These are phyloP conservation scores for Zygaena filipendulae DNA, from an alignment of 2,888 invertebrate species.

Conservation along the genomic window DNA sequence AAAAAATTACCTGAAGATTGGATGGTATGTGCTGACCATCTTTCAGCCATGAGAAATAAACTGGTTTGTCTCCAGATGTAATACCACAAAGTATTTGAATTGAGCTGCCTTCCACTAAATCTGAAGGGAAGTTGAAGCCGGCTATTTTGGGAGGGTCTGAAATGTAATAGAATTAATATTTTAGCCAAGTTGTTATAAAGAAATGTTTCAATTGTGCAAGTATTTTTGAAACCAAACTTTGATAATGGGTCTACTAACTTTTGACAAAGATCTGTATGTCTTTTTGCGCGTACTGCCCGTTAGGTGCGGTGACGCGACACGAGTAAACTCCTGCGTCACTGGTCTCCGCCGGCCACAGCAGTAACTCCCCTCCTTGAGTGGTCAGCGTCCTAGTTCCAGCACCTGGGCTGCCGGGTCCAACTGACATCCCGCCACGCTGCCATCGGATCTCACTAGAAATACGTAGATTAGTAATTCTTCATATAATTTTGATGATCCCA, in stretches of 20 bases:
- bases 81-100: constrained; percentile 86
- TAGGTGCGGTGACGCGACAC: constrained; percentile 78
- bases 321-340: constrained; percentile 83
- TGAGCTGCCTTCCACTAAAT: constrained; percentile 83
- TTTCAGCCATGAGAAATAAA: constrained; percentile 77
- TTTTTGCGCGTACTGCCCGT: constrained; percentile 79
- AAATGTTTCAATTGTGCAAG: too few species aligned
- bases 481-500: too few species aligned
- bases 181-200: too few species aligned
- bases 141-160: constrained; percentile 85
- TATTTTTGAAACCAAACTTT: too few species aligned
- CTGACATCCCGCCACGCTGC: constrained; percentile 46
- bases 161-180: too few species aligned
- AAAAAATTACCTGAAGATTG: constrained; percentile 70
- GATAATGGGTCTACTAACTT: too few species aligned
- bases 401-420: too few species aligned
- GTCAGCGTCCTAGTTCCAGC: constrained; percentile 34
- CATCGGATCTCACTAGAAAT: constrained; percentile 56
- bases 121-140: constrained; percentile 84
- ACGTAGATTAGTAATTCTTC: neutral
- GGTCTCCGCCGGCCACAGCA: constrained; percentile 64
- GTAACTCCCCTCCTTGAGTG: constrained; percentile 37
- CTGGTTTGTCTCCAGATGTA: constrained; percentile 77
- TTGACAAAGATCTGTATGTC: constrained; percentile 80
- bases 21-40: constrained; percentile 73